Conservation (phyloP, 2,113 vertebrate species). For the Trichechus manatus region DNA sequence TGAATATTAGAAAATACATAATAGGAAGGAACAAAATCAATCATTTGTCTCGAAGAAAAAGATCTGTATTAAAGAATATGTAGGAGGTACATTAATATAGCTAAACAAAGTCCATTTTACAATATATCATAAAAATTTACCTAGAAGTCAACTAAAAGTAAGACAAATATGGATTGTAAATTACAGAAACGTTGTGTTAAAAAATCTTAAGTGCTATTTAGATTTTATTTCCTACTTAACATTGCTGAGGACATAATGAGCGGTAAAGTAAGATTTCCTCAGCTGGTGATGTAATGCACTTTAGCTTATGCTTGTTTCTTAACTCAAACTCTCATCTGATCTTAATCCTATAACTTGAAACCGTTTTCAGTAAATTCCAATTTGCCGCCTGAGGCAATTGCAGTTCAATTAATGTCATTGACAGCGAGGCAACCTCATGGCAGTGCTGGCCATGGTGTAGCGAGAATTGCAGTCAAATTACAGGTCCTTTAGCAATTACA, state of each 20-base stretch:
- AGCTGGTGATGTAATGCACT: background rate
- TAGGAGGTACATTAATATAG: background rate
- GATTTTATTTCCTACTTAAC: constrained; percentile 60
- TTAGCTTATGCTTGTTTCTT: constrained; percentile 39
- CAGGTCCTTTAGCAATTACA: constrained; percentile 25
- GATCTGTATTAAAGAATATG: background rate
- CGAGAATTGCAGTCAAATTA: background rate
- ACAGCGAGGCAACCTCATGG: background rate
- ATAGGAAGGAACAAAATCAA: background rate
- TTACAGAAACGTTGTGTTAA: background rate
- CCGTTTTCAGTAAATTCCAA: constrained; percentile 48
- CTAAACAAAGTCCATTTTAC: background rate
- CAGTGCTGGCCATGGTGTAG: background rate
- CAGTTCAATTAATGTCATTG: constrained; percentile 43
- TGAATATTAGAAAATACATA: background rate
- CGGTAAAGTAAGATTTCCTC: constrained; percentile 16
- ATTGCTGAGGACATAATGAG: constrained; percentile 36
- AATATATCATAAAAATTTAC: background rate
- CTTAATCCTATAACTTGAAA: constrained; percentile 57
- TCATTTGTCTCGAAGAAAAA: background rate
- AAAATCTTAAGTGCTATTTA: background rate
- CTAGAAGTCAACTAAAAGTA: constrained; percentile 17
- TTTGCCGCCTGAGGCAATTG: constrained; percentile 30
- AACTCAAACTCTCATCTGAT: constrained; percentile 48
- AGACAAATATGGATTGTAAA: constrained; percentile 4